Base-by-base conservation (phyloP, 37 sponge, comb jelly and placozoan genomes). In the Haliclona indistincta region DNA sequence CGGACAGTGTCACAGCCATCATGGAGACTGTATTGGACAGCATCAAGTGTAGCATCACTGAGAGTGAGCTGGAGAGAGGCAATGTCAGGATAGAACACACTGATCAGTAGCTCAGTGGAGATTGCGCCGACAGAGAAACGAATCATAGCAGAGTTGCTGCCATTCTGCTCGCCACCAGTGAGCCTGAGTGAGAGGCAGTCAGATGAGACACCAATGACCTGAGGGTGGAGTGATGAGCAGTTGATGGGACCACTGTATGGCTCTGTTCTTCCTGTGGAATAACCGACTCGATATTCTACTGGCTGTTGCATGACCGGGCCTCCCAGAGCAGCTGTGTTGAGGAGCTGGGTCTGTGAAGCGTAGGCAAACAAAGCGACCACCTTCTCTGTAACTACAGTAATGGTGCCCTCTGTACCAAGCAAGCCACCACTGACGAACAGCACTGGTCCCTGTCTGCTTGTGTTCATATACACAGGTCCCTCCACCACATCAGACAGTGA, bases 291-390 rank as follows among this genome's bases (percentile, higher is more conserved):
- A 37, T 80, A 26, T 5, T 43, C 15, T 5, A 77, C 52, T 1
- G 7, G 77, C 32, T 11, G n/a, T 17, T 63, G 69, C 3, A 80
- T 26, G 2, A 23, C 8, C 3, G 4, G 47, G 10, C 75, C 84
- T 13, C 62, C 34, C 26, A 90, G 66, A 29, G 54, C 82, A 67
- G 86, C 91, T 42, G 91, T 90, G 56, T 90, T 90, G 22, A 84
- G 63, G 2, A 90, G 42, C 67, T 80, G 74, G 3, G 91, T 49
- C 25, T 84, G 81, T 0, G 34, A 68, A n/a, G 60, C 70, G 29
- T 58, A 80, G 0, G 91, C 76, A 44, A 80, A 71, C 37, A 90
- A 33, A 29, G 81, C 81, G 22, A 85, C 42, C 2, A 84, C 4
- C 10, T 5, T 32, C 2, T 89, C 75, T 1, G 67, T 40, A 0